Base-by-base conservation (phyloP, 2,113 vertebrate species). In the Brachyhypopomus occidentalis region DNA sequence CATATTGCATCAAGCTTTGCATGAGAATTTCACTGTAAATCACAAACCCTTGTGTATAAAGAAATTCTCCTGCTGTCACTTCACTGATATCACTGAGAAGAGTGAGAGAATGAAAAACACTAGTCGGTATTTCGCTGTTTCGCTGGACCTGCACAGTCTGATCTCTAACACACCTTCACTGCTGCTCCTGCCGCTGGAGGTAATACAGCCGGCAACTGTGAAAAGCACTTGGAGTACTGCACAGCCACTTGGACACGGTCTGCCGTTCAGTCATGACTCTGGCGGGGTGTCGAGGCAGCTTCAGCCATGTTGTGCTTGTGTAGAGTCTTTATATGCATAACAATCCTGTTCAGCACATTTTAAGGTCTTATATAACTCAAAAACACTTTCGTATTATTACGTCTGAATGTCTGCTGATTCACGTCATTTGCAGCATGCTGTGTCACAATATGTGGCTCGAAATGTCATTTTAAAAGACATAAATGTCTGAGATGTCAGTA, bases 21-120 rank as follows among this genome's bases (percentile, higher is more conserved):
- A 72, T 72, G 74, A 77, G 72, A 77, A 63, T 77, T 84, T 80
- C 74, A 84, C 77, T 77, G 78, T 64, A 73, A 80, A 30, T 30
- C 79, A 71, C 66, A 58, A 84, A 84, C 66, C 9, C 9, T 45
- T 45, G 41, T 45, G 41, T 45, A 45, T 52, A 76, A 73, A 59
- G 30, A 64, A 66, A 20, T 64, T 0, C 60, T 23, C 48, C 17
- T 75, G 82, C 67, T 71, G 30, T 71, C 71, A 63, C 56, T 55
- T 72, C 72, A 59, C 64, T 78, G 73, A 80, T 7, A 66, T 77
- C 72, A 71, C 76, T 34, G 34, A 2, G 23, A 30, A 36, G 2
- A 38, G 7, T 16, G 77, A 79, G 59, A 27, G 76, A 59, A 64
- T 58, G 75, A 45, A 20, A 23, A 48, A 45, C 17, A 3, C n/a